A percentile compares a stretch with the other conserved stretches of the same genome.
These are phyloP conservation scores for Patiria pectinifera DNA, from an alignment of 53 echinoderm and acorn worm species.

Conservation along the genomic window DNA sequence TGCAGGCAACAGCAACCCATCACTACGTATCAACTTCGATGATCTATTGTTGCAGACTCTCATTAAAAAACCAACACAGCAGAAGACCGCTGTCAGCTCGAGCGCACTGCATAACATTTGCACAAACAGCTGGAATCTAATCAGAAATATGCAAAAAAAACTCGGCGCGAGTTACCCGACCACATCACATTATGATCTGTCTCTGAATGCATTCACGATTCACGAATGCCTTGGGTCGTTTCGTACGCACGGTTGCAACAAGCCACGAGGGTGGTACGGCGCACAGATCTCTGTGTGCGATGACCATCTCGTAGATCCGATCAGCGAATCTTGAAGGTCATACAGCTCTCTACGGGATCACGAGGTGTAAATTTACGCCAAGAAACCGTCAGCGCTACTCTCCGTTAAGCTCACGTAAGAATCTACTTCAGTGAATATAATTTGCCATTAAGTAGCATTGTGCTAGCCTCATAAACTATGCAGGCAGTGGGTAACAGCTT, in stretches of 20 bases:
- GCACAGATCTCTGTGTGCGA: neutral
- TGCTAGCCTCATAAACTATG: too few species aligned
- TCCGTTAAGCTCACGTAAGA: neutral
- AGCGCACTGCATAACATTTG: neutral
- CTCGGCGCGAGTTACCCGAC: neutral
- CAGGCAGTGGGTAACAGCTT: too few species aligned
- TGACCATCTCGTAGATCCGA: neutral
- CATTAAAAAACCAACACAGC: neutral
- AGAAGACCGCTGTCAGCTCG: neutral
- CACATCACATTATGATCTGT: neutral
- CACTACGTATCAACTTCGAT: neutral
- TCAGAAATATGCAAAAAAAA: neutral
- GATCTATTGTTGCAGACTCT: neutral
- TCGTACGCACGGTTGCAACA: neutral
- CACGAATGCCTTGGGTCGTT: neutral
- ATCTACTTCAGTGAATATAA: neutral
- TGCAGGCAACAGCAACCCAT: neutral
- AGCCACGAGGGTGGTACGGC: neutral
- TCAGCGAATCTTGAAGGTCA: constrained; percentile 8
- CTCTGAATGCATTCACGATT: neutral
- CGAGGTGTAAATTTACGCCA: neutral
- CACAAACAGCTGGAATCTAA: neutral
- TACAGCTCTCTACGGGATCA: neutral
- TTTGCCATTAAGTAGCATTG: neutral
- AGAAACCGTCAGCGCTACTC: neutral